phyloP scores from a whole-genome alignment of 2,797 vertebrate genomes.

The Hydrolagus colliei region DNA sequence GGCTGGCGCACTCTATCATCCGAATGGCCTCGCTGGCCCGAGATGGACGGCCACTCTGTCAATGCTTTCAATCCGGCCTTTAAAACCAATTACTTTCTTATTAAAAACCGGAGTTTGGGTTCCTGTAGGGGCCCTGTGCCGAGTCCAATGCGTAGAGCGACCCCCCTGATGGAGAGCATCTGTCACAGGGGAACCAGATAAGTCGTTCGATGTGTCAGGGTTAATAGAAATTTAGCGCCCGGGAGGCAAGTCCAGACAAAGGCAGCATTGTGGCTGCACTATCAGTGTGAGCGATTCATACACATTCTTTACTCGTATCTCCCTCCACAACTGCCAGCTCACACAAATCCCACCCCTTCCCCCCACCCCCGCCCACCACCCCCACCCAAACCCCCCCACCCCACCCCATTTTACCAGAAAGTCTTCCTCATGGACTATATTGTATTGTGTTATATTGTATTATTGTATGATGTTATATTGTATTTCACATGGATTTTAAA shows the following conservation, averaged over 20 bases:
- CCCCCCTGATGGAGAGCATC: slow-evolving; percentile 30
- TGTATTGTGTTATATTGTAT: too few species aligned
- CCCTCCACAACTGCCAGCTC: background rate
- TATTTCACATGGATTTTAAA: slow-evolving; percentile 5
- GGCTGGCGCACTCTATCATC: slow-evolving; percentile 28
- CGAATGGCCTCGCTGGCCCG: slow-evolving; percentile 24
- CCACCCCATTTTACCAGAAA: too few species aligned
- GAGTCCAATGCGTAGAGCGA: slow-evolving; percentile 14
- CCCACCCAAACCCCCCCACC: too few species aligned
- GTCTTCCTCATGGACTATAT: too few species aligned
- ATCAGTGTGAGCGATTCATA: slow-evolving; percentile 31
- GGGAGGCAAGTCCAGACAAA: slow-evolving; percentile 27
- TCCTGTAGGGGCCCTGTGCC: slow-evolving; percentile 21
- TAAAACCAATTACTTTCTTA: slow-evolving; percentile 33
- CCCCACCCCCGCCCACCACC: too few species aligned
- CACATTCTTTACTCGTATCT: slow-evolving; percentile 26
- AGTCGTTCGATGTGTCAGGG: slow-evolving; percentile 32
- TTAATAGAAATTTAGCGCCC: slow-evolving; percentile 32
- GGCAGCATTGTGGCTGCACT: slow-evolving; percentile 26
- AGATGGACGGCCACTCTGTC: slow-evolving; percentile 30
- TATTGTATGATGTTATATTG: too few species aligned
- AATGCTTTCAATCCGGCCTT: slow-evolving; percentile 31
- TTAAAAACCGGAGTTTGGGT: slow-evolving; percentile 24
- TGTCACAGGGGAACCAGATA: slow-evolving; percentile 31
- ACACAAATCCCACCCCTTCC: slow-evolving; percentile 4